Conservation (phyloP, 2,113 vertebrate species). For the Mionectes macconnelli region DNA sequence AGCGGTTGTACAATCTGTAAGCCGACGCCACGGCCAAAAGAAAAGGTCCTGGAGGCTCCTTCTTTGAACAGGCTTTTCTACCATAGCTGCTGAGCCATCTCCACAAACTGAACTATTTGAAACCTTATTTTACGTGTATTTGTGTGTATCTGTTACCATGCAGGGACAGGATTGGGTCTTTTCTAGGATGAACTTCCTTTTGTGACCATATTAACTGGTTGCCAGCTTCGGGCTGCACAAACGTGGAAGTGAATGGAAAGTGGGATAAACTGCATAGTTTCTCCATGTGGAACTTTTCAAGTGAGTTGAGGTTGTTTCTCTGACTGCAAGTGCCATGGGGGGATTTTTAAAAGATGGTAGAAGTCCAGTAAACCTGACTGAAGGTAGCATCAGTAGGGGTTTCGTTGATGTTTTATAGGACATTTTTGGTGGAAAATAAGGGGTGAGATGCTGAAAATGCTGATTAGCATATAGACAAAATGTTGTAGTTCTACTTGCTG, state of each 20-base stretch:
- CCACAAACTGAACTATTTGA: not conserved
- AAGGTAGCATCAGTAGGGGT: not conserved
- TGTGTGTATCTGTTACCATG: not conserved
- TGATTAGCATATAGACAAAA: not conserved
- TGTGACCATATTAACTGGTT: fast-evolving
- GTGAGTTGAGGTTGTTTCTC: not conserved
- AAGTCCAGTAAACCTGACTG: not conserved
- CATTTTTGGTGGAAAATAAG: not conserved
- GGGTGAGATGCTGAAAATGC: not conserved
- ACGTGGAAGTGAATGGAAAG: not conserved
- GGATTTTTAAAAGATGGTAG: not conserved
- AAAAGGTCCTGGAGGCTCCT: not conserved
- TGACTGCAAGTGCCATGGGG: not conserved
- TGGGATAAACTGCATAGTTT: not conserved
- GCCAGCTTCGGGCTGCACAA: not conserved
- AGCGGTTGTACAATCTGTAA: not conserved
- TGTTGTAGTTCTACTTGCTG: not conserved
- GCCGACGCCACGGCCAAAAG: not conserved
- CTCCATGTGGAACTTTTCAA: not conserved
- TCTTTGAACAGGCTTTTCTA: not conserved
- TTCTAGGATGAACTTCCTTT: fast-evolving
- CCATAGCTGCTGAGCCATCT: not conserved
- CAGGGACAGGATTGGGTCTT: not conserved
- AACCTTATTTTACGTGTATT: not conserved
- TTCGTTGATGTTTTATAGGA: not conserved